phyloP scores from a whole-genome alignment of 2,113 vertebrate species.

The Nyctereutes procyonoides region DNA sequence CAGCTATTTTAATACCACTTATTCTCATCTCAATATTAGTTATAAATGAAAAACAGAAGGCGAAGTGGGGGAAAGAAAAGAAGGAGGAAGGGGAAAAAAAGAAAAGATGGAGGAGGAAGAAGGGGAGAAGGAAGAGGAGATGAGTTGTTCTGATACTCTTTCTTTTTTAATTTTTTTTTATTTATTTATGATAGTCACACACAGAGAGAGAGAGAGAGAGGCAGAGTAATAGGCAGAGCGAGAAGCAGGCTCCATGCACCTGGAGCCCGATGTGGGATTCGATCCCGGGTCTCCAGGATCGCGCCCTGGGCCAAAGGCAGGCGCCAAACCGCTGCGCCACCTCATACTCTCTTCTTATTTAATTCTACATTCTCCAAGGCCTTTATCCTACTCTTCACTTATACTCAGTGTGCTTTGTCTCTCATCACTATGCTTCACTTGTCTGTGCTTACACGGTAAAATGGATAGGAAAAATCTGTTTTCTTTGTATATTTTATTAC shows the following conservation, averaged over 20 bases:
- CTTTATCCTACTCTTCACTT: not conserved
- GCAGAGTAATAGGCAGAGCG: no score
- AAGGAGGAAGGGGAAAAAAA: no score
- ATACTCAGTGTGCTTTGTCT: not conserved
- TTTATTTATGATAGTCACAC: no score
- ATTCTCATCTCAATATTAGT: not conserved
- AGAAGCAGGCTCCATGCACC: no score
- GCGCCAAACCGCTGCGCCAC: no score
- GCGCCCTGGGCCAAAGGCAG: no score
- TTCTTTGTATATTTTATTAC: conserved; percentile 65
- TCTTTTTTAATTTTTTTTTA: no score
- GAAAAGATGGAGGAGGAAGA: not conserved
- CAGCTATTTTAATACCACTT: not conserved
- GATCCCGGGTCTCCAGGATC: no score
- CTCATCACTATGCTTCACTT: not conserved
- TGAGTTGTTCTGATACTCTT: not conserved
- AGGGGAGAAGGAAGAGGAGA: not conserved
- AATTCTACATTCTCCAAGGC: not conserved
- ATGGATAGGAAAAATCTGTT: conserved; percentile 48
- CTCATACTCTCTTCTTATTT: not conserved
- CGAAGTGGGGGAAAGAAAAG: not conserved
- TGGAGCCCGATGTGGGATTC: no score
- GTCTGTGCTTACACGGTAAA: conserved; percentile 49
- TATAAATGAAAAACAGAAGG: not conserved
- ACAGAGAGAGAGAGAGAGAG: no score